phyloP scores from a whole-genome alignment of 2,797 vertebrate genomes.

The Sylvia borin region DNA sequence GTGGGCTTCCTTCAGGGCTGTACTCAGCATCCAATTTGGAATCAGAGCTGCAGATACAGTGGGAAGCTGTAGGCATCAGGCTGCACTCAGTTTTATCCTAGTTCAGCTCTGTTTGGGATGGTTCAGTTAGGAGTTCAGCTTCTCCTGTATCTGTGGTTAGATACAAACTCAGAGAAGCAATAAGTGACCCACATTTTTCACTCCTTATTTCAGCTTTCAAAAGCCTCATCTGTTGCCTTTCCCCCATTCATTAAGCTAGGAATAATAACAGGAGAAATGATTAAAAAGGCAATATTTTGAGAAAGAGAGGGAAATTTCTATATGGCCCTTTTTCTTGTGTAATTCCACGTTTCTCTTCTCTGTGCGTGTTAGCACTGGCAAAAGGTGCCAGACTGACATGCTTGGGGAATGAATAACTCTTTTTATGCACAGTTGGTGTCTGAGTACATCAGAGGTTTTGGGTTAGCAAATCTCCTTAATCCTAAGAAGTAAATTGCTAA shows the following conservation, averaged over 20 bases:
- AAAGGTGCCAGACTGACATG: slow-evolving; percentile 12
- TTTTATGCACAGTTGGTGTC: background rate
- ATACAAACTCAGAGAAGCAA: background rate
- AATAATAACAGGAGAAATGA: background rate
- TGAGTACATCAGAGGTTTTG: background rate
- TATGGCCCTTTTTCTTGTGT: background rate
- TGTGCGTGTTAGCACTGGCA: background rate
- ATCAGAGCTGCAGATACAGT: background rate
- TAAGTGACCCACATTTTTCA: background rate
- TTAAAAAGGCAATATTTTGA: background rate
- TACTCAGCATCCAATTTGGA: background rate
- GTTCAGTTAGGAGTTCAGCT: background rate
- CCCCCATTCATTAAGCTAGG: background rate
- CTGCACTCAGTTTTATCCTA: background rate
- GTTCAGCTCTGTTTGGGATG: background rate
- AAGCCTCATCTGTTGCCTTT: background rate
- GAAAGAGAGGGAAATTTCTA: background rate
- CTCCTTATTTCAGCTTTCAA: background rate
- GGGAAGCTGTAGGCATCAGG: background rate
- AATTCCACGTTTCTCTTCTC: background rate
- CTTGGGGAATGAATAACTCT: background rate
- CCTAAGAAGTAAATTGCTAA: background rate
- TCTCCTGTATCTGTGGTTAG: background rate
- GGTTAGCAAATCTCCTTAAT: background rate
- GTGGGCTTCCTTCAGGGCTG: background rate